Conservation (phyloP, 2,888 invertebrate genomes). For the Temnothorax ravouxi region DNA sequence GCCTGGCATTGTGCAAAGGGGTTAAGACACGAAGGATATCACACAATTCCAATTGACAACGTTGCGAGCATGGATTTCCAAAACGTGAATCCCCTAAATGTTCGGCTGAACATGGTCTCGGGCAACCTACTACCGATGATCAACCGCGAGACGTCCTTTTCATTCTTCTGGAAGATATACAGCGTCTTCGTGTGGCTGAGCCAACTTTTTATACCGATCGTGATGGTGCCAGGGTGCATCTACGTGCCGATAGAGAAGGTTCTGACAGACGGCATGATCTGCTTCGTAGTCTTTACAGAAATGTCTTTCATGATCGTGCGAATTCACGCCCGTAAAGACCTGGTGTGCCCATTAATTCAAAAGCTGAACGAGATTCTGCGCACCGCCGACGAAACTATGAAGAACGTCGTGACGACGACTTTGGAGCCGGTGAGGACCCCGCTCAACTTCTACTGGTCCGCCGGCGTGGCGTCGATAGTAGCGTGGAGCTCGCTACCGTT, state of each 20-base stretch:
- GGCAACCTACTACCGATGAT: constrained; percentile 72
- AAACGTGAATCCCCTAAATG: constrained; percentile 67
- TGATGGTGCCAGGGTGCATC: constrained; percentile 30
- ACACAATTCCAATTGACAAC: background rate
- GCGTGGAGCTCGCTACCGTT: constrained; percentile 65
- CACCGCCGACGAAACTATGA: constrained; percentile 51
- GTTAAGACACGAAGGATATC: background rate
- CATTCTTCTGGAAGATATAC: constrained; percentile 51
- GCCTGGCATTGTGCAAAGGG: too few relatives aligned
- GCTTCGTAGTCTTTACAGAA: constrained; percentile 62
- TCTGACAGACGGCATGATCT: constrained; percentile 60
- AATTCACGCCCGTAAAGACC: constrained; percentile 59
- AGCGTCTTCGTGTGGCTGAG: constrained; percentile 57
- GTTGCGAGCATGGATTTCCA: constrained; percentile 67
- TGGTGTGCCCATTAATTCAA: constrained; percentile 63
- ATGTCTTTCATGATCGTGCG: constrained; percentile 52
- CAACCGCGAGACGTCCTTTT: constrained; percentile 1
- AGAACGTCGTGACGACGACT: constrained; percentile 18
- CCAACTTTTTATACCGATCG: background rate
- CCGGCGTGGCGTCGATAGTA: constrained; percentile 34
- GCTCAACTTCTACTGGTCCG: constrained; percentile 68
- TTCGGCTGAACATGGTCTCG: constrained; percentile 65
- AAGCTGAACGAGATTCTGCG: constrained; percentile 65
- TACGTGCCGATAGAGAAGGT: constrained; percentile 59
- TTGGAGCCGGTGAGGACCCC: constrained; percentile 63